phyloP scores from a whole-genome alignment of 2,888 invertebrate species.

The Copidosoma aretas region DNA sequence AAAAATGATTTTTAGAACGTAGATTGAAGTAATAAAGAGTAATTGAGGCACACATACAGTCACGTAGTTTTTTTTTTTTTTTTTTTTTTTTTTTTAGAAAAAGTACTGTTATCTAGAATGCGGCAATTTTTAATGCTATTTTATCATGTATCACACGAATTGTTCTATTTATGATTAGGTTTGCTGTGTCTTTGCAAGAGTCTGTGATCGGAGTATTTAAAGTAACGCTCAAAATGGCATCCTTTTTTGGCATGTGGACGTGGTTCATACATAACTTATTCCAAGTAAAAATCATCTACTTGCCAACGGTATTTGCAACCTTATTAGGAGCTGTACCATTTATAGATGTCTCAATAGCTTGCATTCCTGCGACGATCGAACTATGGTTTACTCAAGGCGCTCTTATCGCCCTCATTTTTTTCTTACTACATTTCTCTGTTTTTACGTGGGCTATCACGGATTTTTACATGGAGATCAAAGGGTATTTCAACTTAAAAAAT shows the following conservation, averaged over 20 bases:
- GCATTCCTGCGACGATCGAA: slow-evolving; percentile 91
- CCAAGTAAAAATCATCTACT: slow-evolving; percentile 91
- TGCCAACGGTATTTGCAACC: slow-evolving; percentile 93
- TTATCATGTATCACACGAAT: not conserved
- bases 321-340: slow-evolving; percentile 95
- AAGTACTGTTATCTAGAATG: not conserved
- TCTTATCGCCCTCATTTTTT: slow-evolving; percentile 80
- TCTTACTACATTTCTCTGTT: slow-evolving; percentile 86
- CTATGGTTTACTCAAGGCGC: slow-evolving; percentile 92
- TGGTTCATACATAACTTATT: slow-evolving; percentile 97
- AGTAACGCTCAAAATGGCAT: slow-evolving; percentile 95
- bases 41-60: too few species aligned
- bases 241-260: slow-evolving; percentile 97
- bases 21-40: slow-evolving; percentile 31
- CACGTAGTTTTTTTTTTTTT: not conserved
- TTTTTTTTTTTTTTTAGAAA: too few species aligned
- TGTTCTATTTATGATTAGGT: slow-evolving; percentile 61
- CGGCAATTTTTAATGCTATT: not conserved
- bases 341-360: slow-evolving; percentile 94
- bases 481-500: slow-evolving; percentile 65
- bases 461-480: slow-evolving; percentile 96
- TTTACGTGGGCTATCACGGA: slow-evolving; percentile 92
- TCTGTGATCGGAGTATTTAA: slow-evolving; percentile 94
- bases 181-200: slow-evolving; percentile 83
- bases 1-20: slow-evolving; percentile 22